Percentiles rank a stretch among this genome's conserved stretches.
Conservation (phyloP, 2,888 invertebrate genomes). For the Cerastis rubricosa region DNA sequence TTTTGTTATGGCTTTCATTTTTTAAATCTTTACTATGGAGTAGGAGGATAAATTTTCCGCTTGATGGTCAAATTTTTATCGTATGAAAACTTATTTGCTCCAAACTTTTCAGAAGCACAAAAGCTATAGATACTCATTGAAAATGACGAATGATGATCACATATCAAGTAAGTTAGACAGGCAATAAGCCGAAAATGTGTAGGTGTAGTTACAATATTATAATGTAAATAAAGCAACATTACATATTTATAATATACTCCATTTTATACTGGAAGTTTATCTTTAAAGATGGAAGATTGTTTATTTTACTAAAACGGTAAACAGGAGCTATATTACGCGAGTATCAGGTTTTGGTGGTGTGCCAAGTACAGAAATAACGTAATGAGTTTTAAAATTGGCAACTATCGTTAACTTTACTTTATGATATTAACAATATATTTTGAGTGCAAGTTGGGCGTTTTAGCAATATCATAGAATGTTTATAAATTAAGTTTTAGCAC, state of each 20-base stretch:
- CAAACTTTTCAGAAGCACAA: slow-evolving; percentile 15
- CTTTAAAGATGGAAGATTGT: slow-evolving; percentile 43
- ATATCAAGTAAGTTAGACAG: slow-evolving; percentile 41
- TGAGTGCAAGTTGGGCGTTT: slow-evolving; percentile 25
- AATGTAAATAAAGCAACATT: slow-evolving; percentile 50
- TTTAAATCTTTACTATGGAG: background rate
- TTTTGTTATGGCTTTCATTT: slow-evolving; percentile 30
- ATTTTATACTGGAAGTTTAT: slow-evolving; percentile 48
- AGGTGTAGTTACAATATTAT: slow-evolving; percentile 36
- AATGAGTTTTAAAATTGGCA: slow-evolving; percentile 67
- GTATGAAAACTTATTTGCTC: background rate
- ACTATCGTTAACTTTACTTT: slow-evolving; percentile 56
- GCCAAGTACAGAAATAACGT: slow-evolving; percentile 59
- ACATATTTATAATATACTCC: slow-evolving; percentile 43
- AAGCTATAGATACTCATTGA: background rate
- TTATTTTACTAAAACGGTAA: slow-evolving; percentile 63
- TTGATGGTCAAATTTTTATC: background rate
- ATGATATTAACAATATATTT: slow-evolving; percentile 45
- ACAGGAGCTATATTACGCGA: slow-evolving; percentile 46
- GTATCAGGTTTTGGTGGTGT: slow-evolving; percentile 58
- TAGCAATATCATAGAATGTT: background rate
- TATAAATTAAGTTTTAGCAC: background rate
- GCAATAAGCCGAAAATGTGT: slow-evolving; percentile 33
- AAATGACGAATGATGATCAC: slow-evolving; percentile 34
- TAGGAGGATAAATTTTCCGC: background rate